Evolutionary conservation across 2,888 invertebrate genomes (phyloP).

Genomic region (Drosophila falleni): DNA sequence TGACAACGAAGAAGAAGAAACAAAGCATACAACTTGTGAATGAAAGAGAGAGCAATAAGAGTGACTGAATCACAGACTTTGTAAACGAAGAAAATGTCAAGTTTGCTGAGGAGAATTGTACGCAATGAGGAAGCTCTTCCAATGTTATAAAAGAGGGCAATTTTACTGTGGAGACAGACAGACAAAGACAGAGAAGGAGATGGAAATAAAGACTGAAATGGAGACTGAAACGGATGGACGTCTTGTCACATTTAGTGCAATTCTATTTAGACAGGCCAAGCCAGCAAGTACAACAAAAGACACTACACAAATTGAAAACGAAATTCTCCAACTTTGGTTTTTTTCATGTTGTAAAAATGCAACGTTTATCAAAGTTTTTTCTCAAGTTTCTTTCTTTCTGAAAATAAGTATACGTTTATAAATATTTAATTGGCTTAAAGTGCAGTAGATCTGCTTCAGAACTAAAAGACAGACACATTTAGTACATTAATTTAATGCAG

Average conservation of each 20-base stretch:
- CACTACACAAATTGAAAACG: conserved; percentile 70
- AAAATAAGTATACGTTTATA: conserved; percentile 23
- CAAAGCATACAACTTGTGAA: conserved; percentile 8
- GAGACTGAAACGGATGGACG: conserved; percentile 29
- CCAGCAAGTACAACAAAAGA: conserved; percentile 36
- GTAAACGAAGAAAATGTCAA: conserved; percentile 38
- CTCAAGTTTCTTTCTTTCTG: conserved; percentile 1
- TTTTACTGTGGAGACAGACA: conserved; percentile 18
- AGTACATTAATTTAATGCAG: conserved; percentile 53
- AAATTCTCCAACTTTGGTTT: conserved; percentile 43
- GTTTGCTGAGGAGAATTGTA: conserved; percentile 26
- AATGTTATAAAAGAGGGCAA: conserved; percentile 23
- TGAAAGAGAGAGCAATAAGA: conserved; percentile 1
- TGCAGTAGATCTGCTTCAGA: conserved; percentile 17
- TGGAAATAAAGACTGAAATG: not conserved
- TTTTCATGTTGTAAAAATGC: conserved; percentile 26
- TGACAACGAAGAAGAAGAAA: conserved; percentile 28
- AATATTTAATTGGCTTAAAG: conserved; percentile 62
- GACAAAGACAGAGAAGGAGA: conserved; percentile 10
- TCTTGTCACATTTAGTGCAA: conserved; percentile 61
- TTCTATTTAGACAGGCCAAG: conserved; percentile 36
- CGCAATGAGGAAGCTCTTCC: conserved; percentile 15
- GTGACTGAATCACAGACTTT: conserved; percentile 33
- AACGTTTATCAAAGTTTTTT: conserved; percentile 28
- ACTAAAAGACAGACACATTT: conserved; percentile 20